A percentile compares a stretch with the other conserved stretches of the same genome.
Evolutionary conservation across 1,140 invertebrate genomes (phyloP).

Genomic region (Caerostris extrusa): DNA sequence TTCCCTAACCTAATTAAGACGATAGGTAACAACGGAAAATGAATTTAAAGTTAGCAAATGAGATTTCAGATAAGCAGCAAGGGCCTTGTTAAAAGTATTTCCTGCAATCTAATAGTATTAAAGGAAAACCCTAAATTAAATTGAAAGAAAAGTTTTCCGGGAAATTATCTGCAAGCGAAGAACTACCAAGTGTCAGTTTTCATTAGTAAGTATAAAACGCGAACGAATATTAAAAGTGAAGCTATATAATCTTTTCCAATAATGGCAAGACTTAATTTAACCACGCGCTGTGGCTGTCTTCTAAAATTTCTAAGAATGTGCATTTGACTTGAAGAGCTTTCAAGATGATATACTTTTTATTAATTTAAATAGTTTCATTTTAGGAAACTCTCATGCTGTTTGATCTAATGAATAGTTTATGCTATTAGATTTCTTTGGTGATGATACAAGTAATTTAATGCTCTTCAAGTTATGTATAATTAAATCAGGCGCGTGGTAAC

Average conservation of each 20-base stretch:
- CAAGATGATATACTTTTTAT: background rate
- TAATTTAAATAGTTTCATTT: background rate
- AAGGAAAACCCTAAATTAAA: background rate
- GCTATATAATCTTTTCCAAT: background rate
- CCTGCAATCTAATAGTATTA: constrained; percentile 37
- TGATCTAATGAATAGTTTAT: background rate
- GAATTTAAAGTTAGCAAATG: constrained; percentile 39
- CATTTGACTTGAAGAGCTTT: background rate
- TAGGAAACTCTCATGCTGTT: background rate
- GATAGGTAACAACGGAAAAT: constrained; percentile 21
- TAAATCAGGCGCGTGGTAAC: too few relatives aligned
- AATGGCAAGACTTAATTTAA: background rate
- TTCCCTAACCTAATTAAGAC: constrained; percentile 38
- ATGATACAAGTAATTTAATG: background rate
- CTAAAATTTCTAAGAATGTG: background rate
- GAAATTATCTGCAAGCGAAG: background rate
- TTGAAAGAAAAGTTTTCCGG: background rate
- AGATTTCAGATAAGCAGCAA: constrained; percentile 18
- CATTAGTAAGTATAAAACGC: constrained; percentile 1
- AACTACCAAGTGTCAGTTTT: constrained; percentile 25
- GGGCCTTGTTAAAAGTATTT: constrained; percentile 66
- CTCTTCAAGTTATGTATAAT: too few relatives aligned
- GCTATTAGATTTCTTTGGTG: background rate
- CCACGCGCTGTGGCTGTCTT: background rate
- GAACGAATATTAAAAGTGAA: constrained; percentile 11